These are phyloP conservation scores for Leptopilina drosophilae DNA, from an alignment of 2,888 invertebrate genomes.

Conservation along the genomic window DNA sequence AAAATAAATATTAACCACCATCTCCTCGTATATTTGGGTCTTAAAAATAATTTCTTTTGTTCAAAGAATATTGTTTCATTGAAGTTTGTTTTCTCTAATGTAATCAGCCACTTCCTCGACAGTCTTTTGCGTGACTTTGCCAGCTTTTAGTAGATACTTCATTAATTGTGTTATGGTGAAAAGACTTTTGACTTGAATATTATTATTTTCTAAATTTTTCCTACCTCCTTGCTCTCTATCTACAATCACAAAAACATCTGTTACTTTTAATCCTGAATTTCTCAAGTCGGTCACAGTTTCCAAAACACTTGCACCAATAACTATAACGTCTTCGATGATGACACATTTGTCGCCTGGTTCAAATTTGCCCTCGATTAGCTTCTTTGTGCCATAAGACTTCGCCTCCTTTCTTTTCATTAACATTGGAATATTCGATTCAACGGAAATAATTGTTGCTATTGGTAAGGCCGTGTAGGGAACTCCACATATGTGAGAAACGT, in stretches of 20 bases:
- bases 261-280: slow-evolving; percentile 82
- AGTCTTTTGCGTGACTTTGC: slow-evolving; percentile 81
- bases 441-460: slow-evolving; percentile 90
- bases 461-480: slow-evolving; percentile 98
- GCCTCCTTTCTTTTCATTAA: slow-evolving; percentile 94
- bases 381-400: slow-evolving; percentile 97
- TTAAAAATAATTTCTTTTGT: no score
- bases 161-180: slow-evolving; percentile 84
- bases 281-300: slow-evolving; percentile 90
- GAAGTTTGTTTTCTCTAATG: slow-evolving; percentile 75
- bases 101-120: slow-evolving; percentile 80
- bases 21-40: no score
- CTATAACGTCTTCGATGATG: slow-evolving; percentile 96
- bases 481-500: slow-evolving; percentile 88
- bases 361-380: slow-evolving; percentile 94
- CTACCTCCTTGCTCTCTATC: slow-evolving; percentile 95
- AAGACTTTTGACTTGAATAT: slow-evolving; percentile 84
- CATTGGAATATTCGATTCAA: slow-evolving; percentile 88
- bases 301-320: slow-evolving; percentile 94
- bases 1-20: no score
- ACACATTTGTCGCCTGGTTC: slow-evolving; percentile 87
- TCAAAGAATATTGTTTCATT: neutral
- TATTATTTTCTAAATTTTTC: slow-evolving; percentile 83
- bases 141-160: slow-evolving; percentile 80
- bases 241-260: slow-evolving; percentile 91